phyloP scores from a whole-genome alignment of 1,140 invertebrate genomes.

The Orius insidiosus region DNA sequence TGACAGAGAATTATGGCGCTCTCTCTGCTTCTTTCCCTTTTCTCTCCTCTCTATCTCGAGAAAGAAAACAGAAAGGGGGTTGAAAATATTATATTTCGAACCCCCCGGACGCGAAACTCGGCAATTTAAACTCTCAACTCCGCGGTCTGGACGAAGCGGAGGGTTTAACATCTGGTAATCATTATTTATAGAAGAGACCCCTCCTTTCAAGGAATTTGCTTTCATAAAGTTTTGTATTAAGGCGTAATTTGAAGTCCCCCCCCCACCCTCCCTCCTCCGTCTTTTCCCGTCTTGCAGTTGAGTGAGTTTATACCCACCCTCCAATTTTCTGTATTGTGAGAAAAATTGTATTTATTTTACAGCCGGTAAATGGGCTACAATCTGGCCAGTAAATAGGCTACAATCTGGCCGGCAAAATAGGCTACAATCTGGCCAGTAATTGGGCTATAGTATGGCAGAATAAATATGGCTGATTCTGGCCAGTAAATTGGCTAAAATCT shows the following conservation, averaged over 20 bases:
- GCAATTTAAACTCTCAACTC: not conserved
- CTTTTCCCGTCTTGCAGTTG: not conserved
- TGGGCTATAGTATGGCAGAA: too few species aligned
- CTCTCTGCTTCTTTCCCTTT: conserved; percentile 6
- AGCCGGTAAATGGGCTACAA: too few species aligned
- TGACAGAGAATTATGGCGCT: conserved; percentile 10
- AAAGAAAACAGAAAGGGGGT: conserved; percentile 5
- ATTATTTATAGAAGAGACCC: conserved; percentile 6
- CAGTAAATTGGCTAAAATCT: too few species aligned
- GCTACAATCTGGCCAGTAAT: too few species aligned
- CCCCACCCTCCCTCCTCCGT: not conserved
- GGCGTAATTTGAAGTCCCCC: conserved; percentile 8
- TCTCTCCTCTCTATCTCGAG: conserved; percentile 1
- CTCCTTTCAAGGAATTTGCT: conserved; percentile 10
- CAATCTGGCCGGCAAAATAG: too few species aligned
- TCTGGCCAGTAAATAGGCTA: too few species aligned
- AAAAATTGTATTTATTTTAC: too few species aligned
- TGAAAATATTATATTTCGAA: conserved; percentile 8
- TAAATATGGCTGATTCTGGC: too few species aligned
- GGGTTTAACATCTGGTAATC: conserved; percentile 9
- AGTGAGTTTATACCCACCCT: too few species aligned
- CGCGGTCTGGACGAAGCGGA: not conserved
- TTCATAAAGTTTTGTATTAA: conserved; percentile 11
- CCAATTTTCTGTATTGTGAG: too few species aligned
- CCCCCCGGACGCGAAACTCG: conserved; percentile 1